Base-by-base conservation (phyloP, 2,888 invertebrate genomes). In the Diaprepes abbreviatus region DNA sequence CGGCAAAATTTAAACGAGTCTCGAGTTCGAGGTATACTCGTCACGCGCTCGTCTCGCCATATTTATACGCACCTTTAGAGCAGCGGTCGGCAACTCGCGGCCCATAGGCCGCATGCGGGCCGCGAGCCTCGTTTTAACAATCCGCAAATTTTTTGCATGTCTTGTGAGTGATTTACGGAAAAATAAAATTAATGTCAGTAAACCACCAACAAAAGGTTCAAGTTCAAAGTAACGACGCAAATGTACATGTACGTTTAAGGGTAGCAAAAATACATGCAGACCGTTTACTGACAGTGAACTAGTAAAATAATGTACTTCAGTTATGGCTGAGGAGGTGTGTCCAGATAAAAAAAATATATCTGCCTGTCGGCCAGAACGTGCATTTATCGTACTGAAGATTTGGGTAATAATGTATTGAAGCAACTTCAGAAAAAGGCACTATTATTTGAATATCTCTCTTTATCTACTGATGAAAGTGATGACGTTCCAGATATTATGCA, bases 401-500 rank as follows among this genome's bases (percentile, higher is more conserved):
- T 65, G 35, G 38, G 38, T 17, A 28, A 19, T 40, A 50, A 66
- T 66, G 43, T 66, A 43, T 60, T 38, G 19, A 14, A 62, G 38
- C 52, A 62, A 67, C 24, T 54, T 24, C 50, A 43, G 52, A 38
- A 67, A 59, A 70, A 52, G 31, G 62, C 60, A 54, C 52, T 45
- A 67, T 50, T 60, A 67, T 70, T 66, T 70, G 55, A 60, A 24
- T 67, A 43, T 38, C 67, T 70, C 35, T 70, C 66, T 54, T 48
- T 70, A 48, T 64, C 69, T 45, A 58, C 58, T 45, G 75, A 77
- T 73, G 75, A 75, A 75, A 76, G 75, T 73, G 73, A 63, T 54
- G 75, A 74, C 48, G 31, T 70, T 16, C 33, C 67, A 24, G 54
- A 36, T 52, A 67, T 43, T 16, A 57, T 67, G 24, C 64, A 64